A percentile compares a stretch with the other conserved stretches of the same genome.
Conservation (phyloP, 2,797 vertebrate species). For the Adrianichthys oophorus region DNA sequence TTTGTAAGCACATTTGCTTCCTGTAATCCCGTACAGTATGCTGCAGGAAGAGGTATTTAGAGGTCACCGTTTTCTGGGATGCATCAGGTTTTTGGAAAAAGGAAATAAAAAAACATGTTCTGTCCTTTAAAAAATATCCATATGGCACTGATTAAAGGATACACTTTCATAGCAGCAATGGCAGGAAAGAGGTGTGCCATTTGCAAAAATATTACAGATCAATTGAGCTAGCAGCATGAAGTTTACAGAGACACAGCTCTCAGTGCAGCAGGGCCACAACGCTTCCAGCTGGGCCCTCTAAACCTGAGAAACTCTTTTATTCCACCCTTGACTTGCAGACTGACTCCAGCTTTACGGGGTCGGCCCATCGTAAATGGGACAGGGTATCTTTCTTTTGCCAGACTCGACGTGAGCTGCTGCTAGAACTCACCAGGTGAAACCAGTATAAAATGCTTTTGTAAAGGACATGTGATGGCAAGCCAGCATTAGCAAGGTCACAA, state of each 20-base stretch:
- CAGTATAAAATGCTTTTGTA: conserved; percentile 59
- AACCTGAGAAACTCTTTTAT: conserved; percentile 64
- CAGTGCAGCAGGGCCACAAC: conserved; percentile 30
- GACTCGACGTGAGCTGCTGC: conserved; percentile 43
- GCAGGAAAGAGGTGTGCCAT: conserved; percentile 13
- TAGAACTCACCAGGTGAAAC: conserved; percentile 67
- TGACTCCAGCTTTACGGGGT: conserved; percentile 66
- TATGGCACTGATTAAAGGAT: not conserved
- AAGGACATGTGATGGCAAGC: conserved; percentile 49
- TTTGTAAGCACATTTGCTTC: conserved; percentile 68
- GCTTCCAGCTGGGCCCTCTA: conserved; percentile 31
- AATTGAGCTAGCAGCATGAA: conserved; percentile 34
- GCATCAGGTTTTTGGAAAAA: conserved; percentile 30
- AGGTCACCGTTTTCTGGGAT: conserved; percentile 38
- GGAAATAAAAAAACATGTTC: conserved; percentile 1
- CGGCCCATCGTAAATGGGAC: conserved; percentile 56
- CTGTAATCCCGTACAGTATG: conserved; percentile 51
- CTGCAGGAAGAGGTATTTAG: conserved; percentile 52
- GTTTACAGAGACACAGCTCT: conserved; percentile 48
- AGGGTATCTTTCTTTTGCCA: conserved; percentile 57
- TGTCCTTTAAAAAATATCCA: conserved; percentile 1
- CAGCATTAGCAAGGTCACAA: conserved; percentile 24
- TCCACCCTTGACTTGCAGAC: conserved; percentile 67
- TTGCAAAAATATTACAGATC: conserved; percentile 29
- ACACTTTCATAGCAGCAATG: conserved; percentile 15